phyloP scores from a whole-genome alignment of 2,113 vertebrate species.

The Acanthochromis polyacanthus region DNA sequence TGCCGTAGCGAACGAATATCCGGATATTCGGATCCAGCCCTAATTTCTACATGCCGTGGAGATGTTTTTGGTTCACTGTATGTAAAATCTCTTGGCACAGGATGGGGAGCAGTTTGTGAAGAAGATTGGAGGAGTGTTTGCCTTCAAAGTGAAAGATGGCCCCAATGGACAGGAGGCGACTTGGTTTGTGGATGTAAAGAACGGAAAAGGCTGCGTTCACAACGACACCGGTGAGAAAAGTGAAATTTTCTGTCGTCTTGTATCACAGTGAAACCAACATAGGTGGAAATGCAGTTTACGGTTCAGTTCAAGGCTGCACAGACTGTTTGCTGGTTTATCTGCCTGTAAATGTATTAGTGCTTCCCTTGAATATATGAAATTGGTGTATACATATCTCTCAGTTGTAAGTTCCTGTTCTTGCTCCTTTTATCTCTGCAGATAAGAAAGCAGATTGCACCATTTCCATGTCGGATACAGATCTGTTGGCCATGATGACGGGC shows the following conservation, averaged over 20 bases:
- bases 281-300: background rate
- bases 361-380: no score
- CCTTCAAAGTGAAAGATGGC: constrained; percentile 95
- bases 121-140: constrained; percentile 96
- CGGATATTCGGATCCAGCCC: no score
- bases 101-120: constrained; percentile 95
- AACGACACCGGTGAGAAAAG: constrained; percentile 87
- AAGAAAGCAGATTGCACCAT: constrained; percentile 94
- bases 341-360: no score
- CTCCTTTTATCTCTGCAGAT: constrained; percentile 73
- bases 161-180: constrained; percentile 92
- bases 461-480: constrained; percentile 89
- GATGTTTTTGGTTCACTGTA: background rate
- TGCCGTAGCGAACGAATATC: no score
- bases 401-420: no score
- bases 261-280: background rate
- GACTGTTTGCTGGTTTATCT: no score
- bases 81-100: constrained; percentile 71
- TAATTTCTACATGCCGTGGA: no score
- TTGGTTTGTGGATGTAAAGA: constrained; percentile 97
- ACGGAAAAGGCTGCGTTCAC: constrained; percentile 90
- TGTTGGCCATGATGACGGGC: constrained; percentile 93
- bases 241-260: background rate
- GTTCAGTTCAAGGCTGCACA: constrained; percentile 4
- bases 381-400: no score